These are phyloP conservation scores for Odontamblyopus lacepedii DNA, from an alignment of 2,797 vertebrate species.

Conservation along the genomic window DNA sequence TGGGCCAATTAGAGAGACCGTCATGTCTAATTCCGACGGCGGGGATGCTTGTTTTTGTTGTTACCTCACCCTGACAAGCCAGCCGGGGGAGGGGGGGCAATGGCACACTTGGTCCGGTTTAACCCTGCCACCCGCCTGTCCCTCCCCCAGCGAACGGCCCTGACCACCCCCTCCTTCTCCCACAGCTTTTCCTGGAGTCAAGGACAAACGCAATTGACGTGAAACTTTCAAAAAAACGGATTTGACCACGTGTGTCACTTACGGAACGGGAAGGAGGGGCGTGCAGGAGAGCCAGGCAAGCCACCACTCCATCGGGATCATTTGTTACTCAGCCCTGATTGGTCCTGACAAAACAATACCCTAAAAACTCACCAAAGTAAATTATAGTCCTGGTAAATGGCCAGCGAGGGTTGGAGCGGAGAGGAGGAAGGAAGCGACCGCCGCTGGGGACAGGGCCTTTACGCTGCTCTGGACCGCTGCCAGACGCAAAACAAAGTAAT, in stretches of 20 bases:
- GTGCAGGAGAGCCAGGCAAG: slow-evolving; percentile 66
- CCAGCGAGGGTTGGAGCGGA: slow-evolving; percentile 76
- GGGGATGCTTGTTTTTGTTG: slow-evolving; percentile 85
- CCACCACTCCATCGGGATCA: slow-evolving; percentile 85
- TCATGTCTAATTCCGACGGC: slow-evolving; percentile 89
- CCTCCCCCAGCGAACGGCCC: slow-evolving; percentile 31
- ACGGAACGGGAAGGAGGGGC: slow-evolving; percentile 69
- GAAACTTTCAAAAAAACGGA: slow-evolving; percentile 98
- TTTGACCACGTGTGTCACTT: slow-evolving; percentile 87
- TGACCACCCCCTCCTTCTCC: slow-evolving; percentile 49
- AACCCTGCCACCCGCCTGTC: slow-evolving; percentile 48
- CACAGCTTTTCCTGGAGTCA: slow-evolving; percentile 84
- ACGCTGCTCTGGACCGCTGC: slow-evolving; percentile 80
- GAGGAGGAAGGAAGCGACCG: slow-evolving; percentile 69
- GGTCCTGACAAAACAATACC: slow-evolving; percentile 99
- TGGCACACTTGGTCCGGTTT: slow-evolving; percentile 50
- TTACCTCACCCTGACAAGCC: slow-evolving; percentile 85
- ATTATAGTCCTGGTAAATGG: slow-evolving; percentile 97
- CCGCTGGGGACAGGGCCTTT: slow-evolving; percentile 63
- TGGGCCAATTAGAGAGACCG: slow-evolving; percentile 94
- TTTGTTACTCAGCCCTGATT: slow-evolving; percentile 99
- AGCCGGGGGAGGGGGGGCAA: slow-evolving; percentile 38
- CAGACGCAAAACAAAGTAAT: slow-evolving; percentile 98
- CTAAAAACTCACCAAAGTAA: slow-evolving; percentile 99
- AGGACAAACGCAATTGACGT: slow-evolving; percentile 94